Evolutionary conservation across 2,888 invertebrate genomes (phyloP).

Genomic region (Merodon equestris): DNA sequence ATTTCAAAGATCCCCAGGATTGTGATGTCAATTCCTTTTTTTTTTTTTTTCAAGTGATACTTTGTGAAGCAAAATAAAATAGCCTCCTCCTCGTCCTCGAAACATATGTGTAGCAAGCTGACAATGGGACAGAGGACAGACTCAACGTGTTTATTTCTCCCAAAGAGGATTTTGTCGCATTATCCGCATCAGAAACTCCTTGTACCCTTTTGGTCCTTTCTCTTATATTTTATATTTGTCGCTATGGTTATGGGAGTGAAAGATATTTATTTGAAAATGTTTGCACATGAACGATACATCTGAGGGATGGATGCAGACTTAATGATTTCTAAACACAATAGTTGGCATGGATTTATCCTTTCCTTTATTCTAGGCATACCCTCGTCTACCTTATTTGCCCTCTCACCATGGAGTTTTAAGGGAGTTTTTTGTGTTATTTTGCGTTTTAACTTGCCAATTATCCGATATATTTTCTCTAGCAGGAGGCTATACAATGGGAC

Average conservation of each 20-base stretch:
- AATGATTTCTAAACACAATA: slow-evolving; percentile 50
- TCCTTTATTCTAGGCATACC: too few species aligned
- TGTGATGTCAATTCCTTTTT: slow-evolving; percentile 55
- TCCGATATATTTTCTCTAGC: too few species aligned
- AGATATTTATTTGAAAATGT: slow-evolving; percentile 19
- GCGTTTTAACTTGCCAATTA: too few species aligned
- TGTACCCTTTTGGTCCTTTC: slow-evolving; percentile 9
- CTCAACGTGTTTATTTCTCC: slow-evolving; percentile 56
- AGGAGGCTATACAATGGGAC: too few species aligned
- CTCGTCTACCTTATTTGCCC: too few species aligned
- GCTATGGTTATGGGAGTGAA: slow-evolving; percentile 8
- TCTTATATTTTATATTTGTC: slow-evolving; percentile 4
- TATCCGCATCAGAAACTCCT: slow-evolving; percentile 53
- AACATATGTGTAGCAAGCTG: neutral
- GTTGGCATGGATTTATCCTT: slow-evolving; percentile 20
- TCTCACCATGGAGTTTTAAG: too few species aligned
- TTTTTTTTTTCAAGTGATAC: slow-evolving; percentile 55
- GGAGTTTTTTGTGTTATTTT: too few species aligned
- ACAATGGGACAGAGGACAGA: neutral
- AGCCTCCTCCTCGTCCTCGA: slow-evolving; percentile 23
- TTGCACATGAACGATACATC: slow-evolving; percentile 39
- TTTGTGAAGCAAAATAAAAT: slow-evolving; percentile 33
- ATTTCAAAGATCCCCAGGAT: slow-evolving; percentile 37
- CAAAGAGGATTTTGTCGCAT: slow-evolving; percentile 64
- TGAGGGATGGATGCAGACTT: slow-evolving; percentile 33